A percentile compares a stretch with the other conserved stretches of the same genome.
phyloP scores from a whole-genome alignment of 2,797 vertebrate species.

The Microhierax caerulescens region DNA sequence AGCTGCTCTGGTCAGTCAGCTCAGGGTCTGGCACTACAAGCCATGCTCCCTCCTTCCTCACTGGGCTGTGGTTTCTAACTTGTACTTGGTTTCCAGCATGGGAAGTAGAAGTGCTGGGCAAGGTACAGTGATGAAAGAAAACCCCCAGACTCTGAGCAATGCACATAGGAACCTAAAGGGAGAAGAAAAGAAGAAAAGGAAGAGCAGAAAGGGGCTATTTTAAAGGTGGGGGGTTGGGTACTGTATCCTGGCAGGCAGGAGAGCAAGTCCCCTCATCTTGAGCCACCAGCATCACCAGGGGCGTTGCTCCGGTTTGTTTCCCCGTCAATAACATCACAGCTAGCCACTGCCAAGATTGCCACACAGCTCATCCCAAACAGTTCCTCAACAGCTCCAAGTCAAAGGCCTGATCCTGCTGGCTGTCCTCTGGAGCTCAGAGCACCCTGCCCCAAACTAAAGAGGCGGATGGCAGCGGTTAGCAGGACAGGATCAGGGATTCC shows the following conservation, averaged over 20 bases:
- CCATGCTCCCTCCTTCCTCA: neutral
- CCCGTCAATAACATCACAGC: neutral
- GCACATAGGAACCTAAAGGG: neutral
- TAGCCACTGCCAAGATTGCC: neutral
- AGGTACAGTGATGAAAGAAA: neutral
- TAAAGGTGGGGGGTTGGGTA: neutral
- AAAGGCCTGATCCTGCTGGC: neutral
- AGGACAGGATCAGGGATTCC: neutral
- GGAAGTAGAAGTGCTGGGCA: neutral
- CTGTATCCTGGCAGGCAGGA: neutral
- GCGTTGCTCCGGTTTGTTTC: neutral
- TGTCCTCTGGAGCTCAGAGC: neutral
- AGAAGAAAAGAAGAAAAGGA: neutral
- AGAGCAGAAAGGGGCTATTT: neutral
- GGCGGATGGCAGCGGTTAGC: neutral
- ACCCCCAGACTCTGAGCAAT: neutral
- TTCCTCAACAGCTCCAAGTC: neutral
- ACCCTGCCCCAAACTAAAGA: neutral
- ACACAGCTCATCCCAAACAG: neutral
- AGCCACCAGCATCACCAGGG: neutral
- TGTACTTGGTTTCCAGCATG: neutral
- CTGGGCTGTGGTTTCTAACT: neutral
- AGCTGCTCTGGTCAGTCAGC: neutral
- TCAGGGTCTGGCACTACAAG: neutral
- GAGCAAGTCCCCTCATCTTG: fast-evolving